phyloP scores from a whole-genome alignment of 2,797 vertebrate genomes.

The Anguilla anguilla region DNA sequence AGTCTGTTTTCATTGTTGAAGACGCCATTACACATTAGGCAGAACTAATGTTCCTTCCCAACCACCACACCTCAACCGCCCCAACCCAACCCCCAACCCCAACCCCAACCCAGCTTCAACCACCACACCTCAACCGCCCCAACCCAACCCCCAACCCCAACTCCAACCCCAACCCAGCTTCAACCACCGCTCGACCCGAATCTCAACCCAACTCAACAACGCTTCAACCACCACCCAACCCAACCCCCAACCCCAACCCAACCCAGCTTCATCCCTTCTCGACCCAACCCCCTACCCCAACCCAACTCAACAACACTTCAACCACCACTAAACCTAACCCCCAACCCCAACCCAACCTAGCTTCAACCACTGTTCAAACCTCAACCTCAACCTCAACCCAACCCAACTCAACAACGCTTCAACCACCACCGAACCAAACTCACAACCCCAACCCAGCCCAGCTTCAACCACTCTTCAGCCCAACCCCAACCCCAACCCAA shows the following conservation, averaged over 20 bases:
- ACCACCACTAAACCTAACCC: neutral
- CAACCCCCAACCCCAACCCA: neutral
- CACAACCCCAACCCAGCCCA: neutral
- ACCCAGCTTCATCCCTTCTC: neutral
- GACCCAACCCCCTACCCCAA: neutral
- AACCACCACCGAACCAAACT: neutral
- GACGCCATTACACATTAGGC: conserved; percentile 35
- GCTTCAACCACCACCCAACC: neutral
- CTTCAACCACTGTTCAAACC: neutral
- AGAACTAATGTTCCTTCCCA: conserved; percentile 40
- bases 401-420: conserved; percentile 14
- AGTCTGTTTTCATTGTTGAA: conserved; percentile 40
- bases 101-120: neutral
- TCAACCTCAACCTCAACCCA: no score
- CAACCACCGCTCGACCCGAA: neutral
- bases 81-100: neutral
- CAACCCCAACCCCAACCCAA: conserved; percentile 12
- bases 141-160: neutral
- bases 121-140: neutral
- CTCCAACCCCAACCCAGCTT: neutral
- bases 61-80: neutral
- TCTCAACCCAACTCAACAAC: neutral
- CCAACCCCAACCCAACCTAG: conserved; percentile 14
- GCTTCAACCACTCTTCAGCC: neutral
- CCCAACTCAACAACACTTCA: conserved; percentile 20